These are phyloP conservation scores for Silurus asotus DNA, from an alignment of 2,113 vertebrate species.

Conservation along the genomic window DNA sequence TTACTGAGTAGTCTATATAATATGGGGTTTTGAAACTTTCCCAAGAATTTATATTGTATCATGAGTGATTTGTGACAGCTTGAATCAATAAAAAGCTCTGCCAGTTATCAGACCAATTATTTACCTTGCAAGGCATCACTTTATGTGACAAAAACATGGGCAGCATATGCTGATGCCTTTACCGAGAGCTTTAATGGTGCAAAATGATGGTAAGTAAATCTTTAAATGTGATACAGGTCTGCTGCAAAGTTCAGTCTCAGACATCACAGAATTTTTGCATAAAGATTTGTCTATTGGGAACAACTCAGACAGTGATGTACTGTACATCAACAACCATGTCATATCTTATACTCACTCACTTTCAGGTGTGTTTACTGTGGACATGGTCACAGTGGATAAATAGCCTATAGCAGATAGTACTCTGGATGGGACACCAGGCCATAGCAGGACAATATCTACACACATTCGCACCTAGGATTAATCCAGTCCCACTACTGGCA, in stretches of 20 bases:
- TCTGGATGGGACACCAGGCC: background rate
- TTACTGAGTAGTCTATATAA: background rate
- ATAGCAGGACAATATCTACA: background rate
- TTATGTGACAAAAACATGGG: slow-evolving; percentile 3
- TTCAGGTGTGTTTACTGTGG: background rate
- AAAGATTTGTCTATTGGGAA: background rate
- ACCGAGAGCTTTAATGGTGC: background rate
- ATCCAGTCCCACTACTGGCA: background rate
- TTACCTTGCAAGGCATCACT: background rate
- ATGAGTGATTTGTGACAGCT: background rate
- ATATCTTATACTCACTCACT: background rate
- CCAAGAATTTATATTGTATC: background rate
- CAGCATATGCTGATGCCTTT: background rate
- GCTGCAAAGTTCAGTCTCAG: background rate
- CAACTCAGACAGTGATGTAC: background rate
- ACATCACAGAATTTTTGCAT: background rate
- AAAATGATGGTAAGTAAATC: background rate
- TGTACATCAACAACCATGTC: background rate
- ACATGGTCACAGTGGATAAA: background rate
- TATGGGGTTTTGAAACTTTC: background rate
- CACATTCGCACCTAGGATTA: background rate
- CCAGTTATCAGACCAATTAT: background rate
- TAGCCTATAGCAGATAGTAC: background rate
- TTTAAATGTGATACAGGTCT: background rate
- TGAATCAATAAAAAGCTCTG: background rate